Percentiles rank a stretch among this genome's conserved stretches.
Evolutionary conservation across 2,797 vertebrate species (phyloP).

Genomic region (Taeniopygia guttata): DNA sequence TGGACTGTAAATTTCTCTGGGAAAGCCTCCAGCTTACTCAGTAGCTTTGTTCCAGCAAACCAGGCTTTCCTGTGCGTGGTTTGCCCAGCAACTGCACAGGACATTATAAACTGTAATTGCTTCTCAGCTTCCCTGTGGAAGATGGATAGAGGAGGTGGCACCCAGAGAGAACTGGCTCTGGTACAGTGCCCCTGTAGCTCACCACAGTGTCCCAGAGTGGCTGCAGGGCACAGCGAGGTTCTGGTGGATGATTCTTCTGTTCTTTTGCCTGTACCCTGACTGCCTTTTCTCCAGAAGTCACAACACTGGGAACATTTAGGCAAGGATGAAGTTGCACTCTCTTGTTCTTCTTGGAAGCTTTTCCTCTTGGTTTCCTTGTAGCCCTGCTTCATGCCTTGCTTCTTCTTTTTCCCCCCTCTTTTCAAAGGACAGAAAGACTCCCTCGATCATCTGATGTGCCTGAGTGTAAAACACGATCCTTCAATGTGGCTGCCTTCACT

Average conservation of each 20-base stretch:
- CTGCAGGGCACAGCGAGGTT: accelerated
- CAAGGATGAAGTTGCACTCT: not conserved
- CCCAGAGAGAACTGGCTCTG: not conserved
- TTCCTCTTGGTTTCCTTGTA: not conserved
- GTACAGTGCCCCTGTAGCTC: not conserved
- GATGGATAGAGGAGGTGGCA: not conserved
- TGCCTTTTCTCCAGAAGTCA: not conserved
- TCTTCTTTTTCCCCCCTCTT: accelerated
- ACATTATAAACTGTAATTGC: not conserved
- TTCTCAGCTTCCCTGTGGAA: not conserved
- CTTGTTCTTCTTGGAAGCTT: not conserved
- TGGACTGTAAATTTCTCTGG: not conserved
- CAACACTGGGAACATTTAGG: not conserved
- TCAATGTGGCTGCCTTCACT: not conserved
- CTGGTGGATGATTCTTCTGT: not conserved
- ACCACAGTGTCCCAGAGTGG: not conserved
- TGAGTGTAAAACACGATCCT: not conserved
- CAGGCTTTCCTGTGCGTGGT: not conserved
- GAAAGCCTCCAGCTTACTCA: not conserved
- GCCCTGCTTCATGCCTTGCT: not conserved
- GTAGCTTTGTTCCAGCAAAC: not conserved
- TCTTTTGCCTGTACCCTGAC: not conserved
- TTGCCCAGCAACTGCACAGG: not conserved
- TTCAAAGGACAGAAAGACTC: not conserved
- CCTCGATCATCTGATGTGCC: not conserved